phyloP scores from a whole-genome alignment of 1,140 invertebrate genomes.

The Penaeus vannamei region DNA sequence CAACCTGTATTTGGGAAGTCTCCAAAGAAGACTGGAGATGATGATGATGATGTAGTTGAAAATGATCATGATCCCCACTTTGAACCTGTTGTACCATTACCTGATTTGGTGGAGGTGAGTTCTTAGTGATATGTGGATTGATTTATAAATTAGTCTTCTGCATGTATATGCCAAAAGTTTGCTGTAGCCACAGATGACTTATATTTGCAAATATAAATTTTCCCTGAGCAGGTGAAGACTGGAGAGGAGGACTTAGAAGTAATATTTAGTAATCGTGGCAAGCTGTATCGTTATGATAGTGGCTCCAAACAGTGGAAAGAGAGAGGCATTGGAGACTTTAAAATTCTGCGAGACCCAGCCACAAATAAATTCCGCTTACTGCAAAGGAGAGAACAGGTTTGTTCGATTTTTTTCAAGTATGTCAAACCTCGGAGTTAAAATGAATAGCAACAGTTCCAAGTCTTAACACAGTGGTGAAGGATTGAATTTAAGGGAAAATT shows the following conservation, averaged over 20 bases:
- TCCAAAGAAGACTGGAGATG: slow-evolving; percentile 49
- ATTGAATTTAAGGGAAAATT: not conserved
- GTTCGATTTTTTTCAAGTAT: slow-evolving; percentile 69
- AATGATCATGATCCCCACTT: slow-evolving; percentile 84
- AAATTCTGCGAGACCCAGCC: slow-evolving; percentile 77
- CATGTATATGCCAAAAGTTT: not conserved
- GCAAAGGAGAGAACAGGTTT: slow-evolving; percentile 59
- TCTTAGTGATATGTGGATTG: not conserved
- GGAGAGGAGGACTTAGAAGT: slow-evolving; percentile 74
- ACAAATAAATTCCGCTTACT: slow-evolving; percentile 53
- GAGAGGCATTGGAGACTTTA: slow-evolving; percentile 87
- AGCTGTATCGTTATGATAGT: slow-evolving; percentile 80
- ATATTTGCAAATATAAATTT: not conserved
- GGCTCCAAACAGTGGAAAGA: slow-evolving; percentile 87
- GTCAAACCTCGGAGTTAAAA: not conserved
- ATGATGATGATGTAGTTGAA: slow-evolving; percentile 67
- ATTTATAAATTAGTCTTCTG: not conserved
- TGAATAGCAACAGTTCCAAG: too few species aligned
- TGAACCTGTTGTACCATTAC: slow-evolving; percentile 87
- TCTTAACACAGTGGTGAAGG: too few species aligned
- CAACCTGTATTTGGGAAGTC: slow-evolving; percentile 58
- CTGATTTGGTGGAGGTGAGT: slow-evolving; percentile 79
- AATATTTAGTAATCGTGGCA: slow-evolving; percentile 72
- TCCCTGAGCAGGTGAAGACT: slow-evolving; percentile 79
- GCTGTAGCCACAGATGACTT: not conserved